Conservation (phyloP, 2,888 invertebrate species). For the Ischnus inquisitorius region DNA sequence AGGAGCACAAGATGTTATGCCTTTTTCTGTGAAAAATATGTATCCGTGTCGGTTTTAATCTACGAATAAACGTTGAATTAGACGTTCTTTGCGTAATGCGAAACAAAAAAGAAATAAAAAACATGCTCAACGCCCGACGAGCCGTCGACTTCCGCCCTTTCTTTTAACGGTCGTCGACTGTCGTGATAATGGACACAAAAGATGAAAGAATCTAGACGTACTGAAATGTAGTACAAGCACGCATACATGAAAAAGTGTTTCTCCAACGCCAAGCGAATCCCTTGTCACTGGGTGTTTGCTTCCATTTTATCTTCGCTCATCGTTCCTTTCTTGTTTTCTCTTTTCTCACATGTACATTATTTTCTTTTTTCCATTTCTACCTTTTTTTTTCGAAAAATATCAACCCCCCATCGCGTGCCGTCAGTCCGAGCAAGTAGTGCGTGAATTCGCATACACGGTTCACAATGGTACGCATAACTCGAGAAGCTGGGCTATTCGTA, state of each 20-base stretch:
- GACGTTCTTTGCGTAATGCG: background rate
- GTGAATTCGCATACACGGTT: slow-evolving; percentile 79
- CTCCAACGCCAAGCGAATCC: slow-evolving; percentile 18
- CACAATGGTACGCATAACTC: slow-evolving; percentile 46
- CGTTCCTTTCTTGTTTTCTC: slow-evolving; percentile 21
- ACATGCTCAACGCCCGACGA: slow-evolving; percentile 23
- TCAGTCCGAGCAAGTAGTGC: slow-evolving; percentile 51
- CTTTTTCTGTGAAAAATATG: too few relatives aligned
- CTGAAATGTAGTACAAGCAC: slow-evolving; percentile 48
- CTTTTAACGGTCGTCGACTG: slow-evolving; percentile 36
- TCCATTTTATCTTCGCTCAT: slow-evolving; percentile 25
- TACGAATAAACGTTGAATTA: background rate
- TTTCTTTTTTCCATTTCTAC: background rate
- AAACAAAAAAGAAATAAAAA: slow-evolving; percentile 10
- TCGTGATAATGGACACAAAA: slow-evolving; percentile 64
- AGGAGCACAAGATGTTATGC: too few relatives aligned
- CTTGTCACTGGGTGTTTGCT: slow-evolving; percentile 44
- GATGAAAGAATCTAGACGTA: slow-evolving; percentile 60
- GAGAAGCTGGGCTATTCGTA: slow-evolving; percentile 50
- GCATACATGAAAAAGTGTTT: slow-evolving; percentile 47
- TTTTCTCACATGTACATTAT: slow-evolving; percentile 4
- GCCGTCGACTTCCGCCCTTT: slow-evolving; percentile 48
- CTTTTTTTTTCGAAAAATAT: slow-evolving; percentile 37
- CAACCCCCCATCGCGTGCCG: slow-evolving; percentile 4
- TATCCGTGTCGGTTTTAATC: slow-evolving; percentile 5